Conservation (phyloP, 2,113 vertebrate genomes). For the Micronycteris hirsuta region DNA sequence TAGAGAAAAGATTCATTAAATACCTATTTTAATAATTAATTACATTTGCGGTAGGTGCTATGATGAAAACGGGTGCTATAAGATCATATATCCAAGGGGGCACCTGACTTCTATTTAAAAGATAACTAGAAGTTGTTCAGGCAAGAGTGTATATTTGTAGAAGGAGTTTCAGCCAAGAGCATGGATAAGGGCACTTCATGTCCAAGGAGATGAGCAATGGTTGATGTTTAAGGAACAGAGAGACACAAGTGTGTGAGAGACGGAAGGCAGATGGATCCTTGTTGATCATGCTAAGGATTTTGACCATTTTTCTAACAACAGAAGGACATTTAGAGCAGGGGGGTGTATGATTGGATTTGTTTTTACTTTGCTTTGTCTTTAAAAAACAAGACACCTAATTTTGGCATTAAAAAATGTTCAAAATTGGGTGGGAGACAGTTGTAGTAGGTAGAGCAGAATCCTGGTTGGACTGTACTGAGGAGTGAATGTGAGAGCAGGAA, state of each 20-base stretch:
- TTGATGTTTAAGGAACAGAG: neutral
- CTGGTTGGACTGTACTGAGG: neutral
- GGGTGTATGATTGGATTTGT: neutral
- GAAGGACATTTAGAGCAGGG: neutral
- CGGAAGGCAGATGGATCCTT: neutral
- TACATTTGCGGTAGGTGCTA: neutral
- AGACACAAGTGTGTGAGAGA: neutral
- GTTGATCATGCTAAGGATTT: neutral
- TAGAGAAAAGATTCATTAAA: neutral
- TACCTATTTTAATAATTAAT: neutral
- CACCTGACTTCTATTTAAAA: neutral
- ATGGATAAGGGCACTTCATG: neutral
- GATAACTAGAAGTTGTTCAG: neutral
- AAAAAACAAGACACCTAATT: neutral
- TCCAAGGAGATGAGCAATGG: neutral
- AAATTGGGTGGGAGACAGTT: neutral
- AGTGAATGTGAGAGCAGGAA: neutral
- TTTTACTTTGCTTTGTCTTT: neutral
- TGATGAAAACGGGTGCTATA: neutral
- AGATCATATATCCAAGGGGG: neutral
- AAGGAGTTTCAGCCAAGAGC: neutral
- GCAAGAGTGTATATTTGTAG: neutral
- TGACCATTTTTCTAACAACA: constrained; percentile 16
- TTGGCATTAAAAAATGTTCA: neutral
- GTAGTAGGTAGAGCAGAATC: neutral